Conservation (phyloP, 2,113 vertebrate species). For the Echinops telfairi region DNA sequence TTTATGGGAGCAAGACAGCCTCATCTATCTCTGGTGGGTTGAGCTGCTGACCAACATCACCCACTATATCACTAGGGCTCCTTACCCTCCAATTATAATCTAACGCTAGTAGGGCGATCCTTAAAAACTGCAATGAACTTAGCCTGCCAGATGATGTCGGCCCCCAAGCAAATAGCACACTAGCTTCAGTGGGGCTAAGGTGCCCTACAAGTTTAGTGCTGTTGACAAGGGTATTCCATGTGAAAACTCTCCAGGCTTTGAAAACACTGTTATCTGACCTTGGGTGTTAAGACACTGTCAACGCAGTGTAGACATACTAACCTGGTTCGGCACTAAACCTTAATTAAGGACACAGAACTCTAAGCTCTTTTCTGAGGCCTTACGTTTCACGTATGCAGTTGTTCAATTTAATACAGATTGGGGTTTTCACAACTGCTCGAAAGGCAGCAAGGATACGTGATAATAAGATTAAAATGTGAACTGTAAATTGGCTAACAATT, state of each 20-base stretch:
- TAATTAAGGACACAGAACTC: neutral
- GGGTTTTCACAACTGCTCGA: conserved; percentile 24
- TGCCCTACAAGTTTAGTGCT: too few relatives aligned
- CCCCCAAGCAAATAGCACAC: conserved; percentile 47
- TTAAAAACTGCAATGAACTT: conserved; percentile 61
- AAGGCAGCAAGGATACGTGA: conserved; percentile 23
- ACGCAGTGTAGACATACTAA: neutral
- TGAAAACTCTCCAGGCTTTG: conserved; percentile 45
- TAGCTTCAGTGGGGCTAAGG: neutral
- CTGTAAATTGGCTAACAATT: conserved; percentile 30
- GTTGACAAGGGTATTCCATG: neutral
- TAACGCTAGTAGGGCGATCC: too few relatives aligned
- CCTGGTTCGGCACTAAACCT: neutral
- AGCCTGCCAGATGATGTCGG: conserved; percentile 78
- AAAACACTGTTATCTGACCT: conserved; percentile 42
- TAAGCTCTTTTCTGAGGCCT: neutral
- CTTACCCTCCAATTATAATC: too few relatives aligned
- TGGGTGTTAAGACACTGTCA: neutral
- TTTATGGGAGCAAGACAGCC: too few relatives aligned
- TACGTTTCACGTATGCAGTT: neutral
- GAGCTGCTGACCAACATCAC: too few relatives aligned
- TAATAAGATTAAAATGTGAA: conserved; percentile 60
- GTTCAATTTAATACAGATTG: conserved; percentile 53
- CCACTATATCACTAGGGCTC: too few relatives aligned
- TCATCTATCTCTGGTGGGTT: too few relatives aligned